Conservation (phyloP, 2,888 invertebrate genomes). For the Elgonia sp. region DNA sequence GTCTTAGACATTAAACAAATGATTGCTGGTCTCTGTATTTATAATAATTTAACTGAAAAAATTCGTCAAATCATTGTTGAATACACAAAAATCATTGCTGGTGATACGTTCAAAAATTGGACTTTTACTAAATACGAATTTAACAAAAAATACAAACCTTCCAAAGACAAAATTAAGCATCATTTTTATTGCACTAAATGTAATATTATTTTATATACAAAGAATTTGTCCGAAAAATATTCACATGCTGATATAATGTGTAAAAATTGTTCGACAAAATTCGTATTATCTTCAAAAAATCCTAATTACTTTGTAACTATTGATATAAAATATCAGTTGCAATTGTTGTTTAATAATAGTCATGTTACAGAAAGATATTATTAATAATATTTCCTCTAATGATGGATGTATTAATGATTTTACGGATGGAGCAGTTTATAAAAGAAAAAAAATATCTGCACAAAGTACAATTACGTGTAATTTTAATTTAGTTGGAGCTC, state of each 20-base stretch:
- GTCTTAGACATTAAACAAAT: no score
- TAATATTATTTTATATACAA: constrained; percentile 46
- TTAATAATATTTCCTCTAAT: no score
- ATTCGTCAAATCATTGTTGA: constrained; percentile 58
- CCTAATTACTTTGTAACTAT: constrained; percentile 71
- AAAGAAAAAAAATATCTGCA: no score
- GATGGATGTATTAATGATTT: no score
- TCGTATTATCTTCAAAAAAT: constrained; percentile 23
- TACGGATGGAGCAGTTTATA: no score
- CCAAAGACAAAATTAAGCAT: constrained; percentile 50
- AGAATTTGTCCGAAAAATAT: neutral
- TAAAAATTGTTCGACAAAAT: neutral
- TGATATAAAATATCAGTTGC: constrained; percentile 68
- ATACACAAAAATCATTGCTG: constrained; percentile 66
- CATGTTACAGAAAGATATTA: no score
- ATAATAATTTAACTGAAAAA: constrained; percentile 47
- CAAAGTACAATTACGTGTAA: no score
- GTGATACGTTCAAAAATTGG: constrained; percentile 62
- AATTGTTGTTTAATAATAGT: constrained; percentile 29
- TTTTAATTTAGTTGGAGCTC: no score
- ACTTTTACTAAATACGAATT: constrained; percentile 55
- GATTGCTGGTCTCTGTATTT: no score
- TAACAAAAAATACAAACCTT: constrained; percentile 60
- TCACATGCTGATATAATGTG: neutral
- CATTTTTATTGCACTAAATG: constrained; percentile 73